Evolutionary conservation across 2,888 invertebrate genomes (phyloP), one percentile per base, ranked within the genome.

Genomic region (Chrysomela aeneicollis): DNA sequence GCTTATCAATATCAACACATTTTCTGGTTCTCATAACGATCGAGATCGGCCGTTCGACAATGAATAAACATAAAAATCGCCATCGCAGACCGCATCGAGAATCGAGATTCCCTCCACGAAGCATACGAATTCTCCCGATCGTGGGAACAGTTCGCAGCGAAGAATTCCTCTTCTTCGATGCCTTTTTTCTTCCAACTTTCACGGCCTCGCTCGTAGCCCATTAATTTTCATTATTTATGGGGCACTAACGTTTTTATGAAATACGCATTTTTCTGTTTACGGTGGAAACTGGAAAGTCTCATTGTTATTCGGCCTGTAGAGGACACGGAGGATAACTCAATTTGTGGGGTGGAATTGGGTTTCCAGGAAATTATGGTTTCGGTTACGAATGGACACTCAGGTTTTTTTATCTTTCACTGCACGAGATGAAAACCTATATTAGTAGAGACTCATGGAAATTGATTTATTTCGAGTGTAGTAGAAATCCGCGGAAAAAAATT

Each of bases 221-320:
- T 57, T 57, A 57, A 57, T 57, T 57, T 57, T 47, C 57, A 47
- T 57, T 47, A 57, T 57, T 57, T 46, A 57, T 57, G 46, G 55
- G 26, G 57, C 47, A 57, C 57, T 47, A 57, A 47, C 12, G 47
- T 22, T 57, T 57, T 57, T 17, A 57, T 30, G 57, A 26, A 57
- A 57, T 46, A 15, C 57, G 17, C 57, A 46, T 57, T 57, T 57
- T 57, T 26, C 15, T 17, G 46, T 5, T 26, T 57, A 30, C 21
- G 42, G 57, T 42, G 42, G 17, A 55, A 55, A 57, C 46, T 42
- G 42, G 17, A 55, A 55, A 57, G 57, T 46, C 47, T 35, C 57
- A 21, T 57, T 18, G 54, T 54, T 37, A 37, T 37, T 54, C 18
- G 35, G 26, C 26, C 46, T 26, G 26, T 57, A 26, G 15, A 46